Evolutionary conservation across 2,888 invertebrate genomes (phyloP).

Genomic region (Rosalia funebris): DNA sequence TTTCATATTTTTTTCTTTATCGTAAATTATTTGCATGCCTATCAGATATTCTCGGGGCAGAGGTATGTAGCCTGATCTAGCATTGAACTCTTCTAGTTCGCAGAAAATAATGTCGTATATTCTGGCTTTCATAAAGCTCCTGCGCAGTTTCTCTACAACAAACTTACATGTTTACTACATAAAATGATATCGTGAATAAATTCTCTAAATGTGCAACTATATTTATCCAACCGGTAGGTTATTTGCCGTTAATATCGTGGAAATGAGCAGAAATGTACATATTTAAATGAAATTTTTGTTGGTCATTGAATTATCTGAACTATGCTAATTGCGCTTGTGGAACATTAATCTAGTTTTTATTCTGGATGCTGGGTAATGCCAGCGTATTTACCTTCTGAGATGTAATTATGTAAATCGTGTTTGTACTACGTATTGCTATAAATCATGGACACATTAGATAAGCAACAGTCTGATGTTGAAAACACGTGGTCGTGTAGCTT

Average conservation of each 20-base stretch:
- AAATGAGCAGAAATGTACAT: conserved; percentile 2
- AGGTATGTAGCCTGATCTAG: conserved; percentile 2
- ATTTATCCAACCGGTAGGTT: conserved; percentile 8
- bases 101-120: neutral
- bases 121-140: neutral
- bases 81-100: conserved; percentile 15
- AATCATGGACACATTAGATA: too few relatives aligned
- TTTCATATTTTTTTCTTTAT: too few relatives aligned
- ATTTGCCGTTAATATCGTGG: conserved; percentile 13
- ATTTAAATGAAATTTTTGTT: conserved; percentile 7
- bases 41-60: too few relatives aligned
- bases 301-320: conserved; percentile 9
- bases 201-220: conserved; percentile 7
- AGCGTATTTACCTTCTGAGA: neutral
- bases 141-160: conserved; percentile 8
- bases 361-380: neutral
- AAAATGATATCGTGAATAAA: conserved; percentile 10
- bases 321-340: conserved; percentile 14
- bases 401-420: neutral
- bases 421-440: too few relatives aligned
- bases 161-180: conserved; percentile 6
- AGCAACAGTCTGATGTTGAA: too few relatives aligned
- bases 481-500: too few relatives aligned
- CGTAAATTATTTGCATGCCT: too few relatives aligned
- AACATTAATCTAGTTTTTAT: conserved; percentile 13